Conservation (phyloP, 2,888 invertebrate genomes). For the Anthrax anthrax region DNA sequence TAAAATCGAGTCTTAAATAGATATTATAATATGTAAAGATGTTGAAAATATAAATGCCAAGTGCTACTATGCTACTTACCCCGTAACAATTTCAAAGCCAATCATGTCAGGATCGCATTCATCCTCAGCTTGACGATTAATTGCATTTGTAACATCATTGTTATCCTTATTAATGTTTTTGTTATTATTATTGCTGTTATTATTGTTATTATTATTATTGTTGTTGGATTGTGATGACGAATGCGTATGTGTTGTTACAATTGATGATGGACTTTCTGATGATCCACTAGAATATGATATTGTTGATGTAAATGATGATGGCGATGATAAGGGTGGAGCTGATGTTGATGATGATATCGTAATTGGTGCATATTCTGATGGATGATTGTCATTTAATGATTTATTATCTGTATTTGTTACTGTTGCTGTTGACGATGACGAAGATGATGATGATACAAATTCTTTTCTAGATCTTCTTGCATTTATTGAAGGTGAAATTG, state of each 20-base stretch:
- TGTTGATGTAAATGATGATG: constrained; percentile 11
- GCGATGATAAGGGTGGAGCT: constrained; percentile 34
- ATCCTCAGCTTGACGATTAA: constrained; percentile 34
- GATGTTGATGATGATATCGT: constrained; percentile 18
- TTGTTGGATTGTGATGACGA: constrained; percentile 7
- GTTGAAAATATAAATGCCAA: no score
- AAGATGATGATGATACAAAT: constrained; percentile 4
- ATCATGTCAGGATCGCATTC: constrained; percentile 81
- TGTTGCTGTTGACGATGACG: neutral
- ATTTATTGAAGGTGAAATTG: constrained; percentile 15
- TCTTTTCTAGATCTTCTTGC: constrained; percentile 29
- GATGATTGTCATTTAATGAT: constrained; percentile 18
- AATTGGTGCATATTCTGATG: constrained; percentile 8
- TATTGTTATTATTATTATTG: constrained; percentile 5
- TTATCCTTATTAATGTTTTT: constrained; percentile 1
- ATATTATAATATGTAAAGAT: no score
- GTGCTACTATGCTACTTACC: constrained; percentile 44
- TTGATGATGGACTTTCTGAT: constrained; percentile 20
- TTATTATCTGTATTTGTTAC: constrained; percentile 19
- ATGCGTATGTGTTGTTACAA: constrained; percentile 13
- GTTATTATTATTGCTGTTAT: constrained; percentile 6
- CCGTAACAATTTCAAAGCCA: constrained; percentile 83
- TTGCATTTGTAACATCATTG: constrained; percentile 5
- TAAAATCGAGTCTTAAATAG: no score
- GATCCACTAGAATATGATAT: neutral